Base-by-base conservation (phyloP, 2,797 vertebrate species). In the Dendrocincla fuliginosa region DNA sequence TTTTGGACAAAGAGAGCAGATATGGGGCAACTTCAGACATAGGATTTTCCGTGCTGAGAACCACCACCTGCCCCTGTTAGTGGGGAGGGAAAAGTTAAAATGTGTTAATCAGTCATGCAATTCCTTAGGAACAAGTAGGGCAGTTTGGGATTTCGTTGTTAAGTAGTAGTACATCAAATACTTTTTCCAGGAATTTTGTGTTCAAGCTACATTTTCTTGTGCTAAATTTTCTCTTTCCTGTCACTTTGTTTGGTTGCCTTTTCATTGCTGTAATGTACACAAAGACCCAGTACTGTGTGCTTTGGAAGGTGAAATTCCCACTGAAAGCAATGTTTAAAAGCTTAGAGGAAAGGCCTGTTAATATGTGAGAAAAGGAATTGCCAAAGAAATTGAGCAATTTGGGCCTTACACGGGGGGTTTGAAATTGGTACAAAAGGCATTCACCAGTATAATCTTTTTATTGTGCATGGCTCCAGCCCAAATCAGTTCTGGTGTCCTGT, bases 261-360 rank as follows among this genome's bases (percentile, higher is more conserved):
- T 60, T 50, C 42, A 9, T 13, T 37, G 14, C 32, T 61, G 33
- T n/a, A 39, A 10, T 1, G 0, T 11, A 6, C 11, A 20, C 7
- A 13, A 77, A 63, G 15, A 35, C 42, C 1, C 0, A 2, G 57
- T 18, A 35, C 41, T 4, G 1, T 1, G 32, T 64, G 35, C 39
- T 78, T 90, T 52, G 32, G 39, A 9, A 39, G 49, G 25, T 25
- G 19, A 67, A 39, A 61, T 59, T 47, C 44, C 25, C 24, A 19
- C 16, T 28, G 35, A 74, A 76, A 84, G 10, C 15, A 35, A 6
- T 1, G 5, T 16, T 90, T 67, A n/a, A 46, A 56, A 32, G 20
- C 22, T 52, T 17, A 3, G 1, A 2, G 13, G 25, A 41, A 64
- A 23, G 4, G 39, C 33, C 24, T 23, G 5, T 13, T 55, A 60